Percentiles rank a stretch among this genome's conserved stretches.
Evolutionary conservation across 1,140 invertebrate genomes (phyloP).

Genomic region (Eriosoma lanigerum): DNA sequence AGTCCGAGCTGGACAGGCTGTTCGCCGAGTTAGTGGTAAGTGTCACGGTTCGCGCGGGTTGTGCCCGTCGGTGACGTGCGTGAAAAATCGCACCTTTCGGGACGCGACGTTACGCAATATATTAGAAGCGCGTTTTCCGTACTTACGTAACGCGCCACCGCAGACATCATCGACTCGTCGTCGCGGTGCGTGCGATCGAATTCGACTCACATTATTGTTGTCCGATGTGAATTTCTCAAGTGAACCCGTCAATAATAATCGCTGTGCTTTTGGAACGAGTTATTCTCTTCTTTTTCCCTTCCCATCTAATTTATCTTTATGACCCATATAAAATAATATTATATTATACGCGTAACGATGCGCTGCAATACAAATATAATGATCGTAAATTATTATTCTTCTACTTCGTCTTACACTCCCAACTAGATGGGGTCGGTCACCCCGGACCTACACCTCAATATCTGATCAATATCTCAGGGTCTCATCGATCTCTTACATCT

Average conservation of each 20-base stretch:
- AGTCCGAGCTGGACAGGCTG: constrained; percentile 88
- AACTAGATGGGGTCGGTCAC: too few species aligned
- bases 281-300: too few species aligned
- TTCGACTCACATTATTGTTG: constrained; percentile 33
- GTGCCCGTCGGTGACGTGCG: not conserved
- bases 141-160: not conserved
- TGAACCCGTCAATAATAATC: constrained; percentile 13
- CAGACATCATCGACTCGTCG: constrained; percentile 19
- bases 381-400: too few species aligned
- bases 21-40: constrained; percentile 89
- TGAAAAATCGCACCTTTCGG: constrained; percentile 19
- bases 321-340: constrained; percentile 5
- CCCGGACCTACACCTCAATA: too few species aligned
- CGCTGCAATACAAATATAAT: too few species aligned
- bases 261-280: not conserved
- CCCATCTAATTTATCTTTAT: too few species aligned
- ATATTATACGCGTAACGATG: too few species aligned
- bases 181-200: constrained; percentile 3
- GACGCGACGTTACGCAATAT: not conserved
- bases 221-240: constrained; percentile 2
- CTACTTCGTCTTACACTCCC: too few species aligned
- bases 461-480: too few species aligned
- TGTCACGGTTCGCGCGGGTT: constrained; percentile 53
- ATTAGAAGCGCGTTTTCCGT: not conserved
- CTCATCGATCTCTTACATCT: too few species aligned